Base-by-base conservation (phyloP, 2,797 vertebrate genomes). In the Intellagama lesueurii region DNA sequence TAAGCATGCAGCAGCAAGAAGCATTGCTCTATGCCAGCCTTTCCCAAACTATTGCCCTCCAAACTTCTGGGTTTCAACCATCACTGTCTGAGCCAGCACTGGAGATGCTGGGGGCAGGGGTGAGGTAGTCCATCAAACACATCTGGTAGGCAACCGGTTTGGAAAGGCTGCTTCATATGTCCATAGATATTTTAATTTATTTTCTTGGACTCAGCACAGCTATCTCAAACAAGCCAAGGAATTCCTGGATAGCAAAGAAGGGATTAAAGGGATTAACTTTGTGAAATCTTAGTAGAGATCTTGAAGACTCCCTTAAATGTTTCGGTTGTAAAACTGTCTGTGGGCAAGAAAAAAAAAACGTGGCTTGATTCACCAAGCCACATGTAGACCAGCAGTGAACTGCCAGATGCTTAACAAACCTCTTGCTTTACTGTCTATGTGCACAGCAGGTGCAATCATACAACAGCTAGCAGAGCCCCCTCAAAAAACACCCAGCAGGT, bases 121-220 rank as follows among this genome's bases (percentile, higher is more conserved):
- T 30, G 28, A 1, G 28, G 60, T 64, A 64, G 60, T 64, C 17
- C 60, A 56, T 56, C 52, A 56, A 56, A 70, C 30, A 73, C 5
- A 73, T 73, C 70, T 32, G n/a, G 14, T 32, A 32, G 70, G 70
- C 14, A 16, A 32, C 28, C 5, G n/a, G n/a, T 32, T 72, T 3
- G 70, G 32, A 14, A 73, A 32, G 14, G 70, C 32, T 14, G 16
- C 70, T 32, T 14, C 32, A 32, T 73, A 0, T 1, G 49, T 78
- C 30, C 26, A 87, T 1, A 26, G 76, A 91, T 91, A 81, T 1
- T 17, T 69, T 88, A 52, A 89, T 83, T 79, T 82, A 3, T 73
- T 4, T 1, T 81, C 56, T 28, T 44, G 8, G 5, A 19, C 30
- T 52, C 76, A 79, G 24, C 14, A 47, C 47, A 3, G 2, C 17